phyloP scores from a whole-genome alignment of 1,140 invertebrate species.

The Tetramorium parvispinum region DNA sequence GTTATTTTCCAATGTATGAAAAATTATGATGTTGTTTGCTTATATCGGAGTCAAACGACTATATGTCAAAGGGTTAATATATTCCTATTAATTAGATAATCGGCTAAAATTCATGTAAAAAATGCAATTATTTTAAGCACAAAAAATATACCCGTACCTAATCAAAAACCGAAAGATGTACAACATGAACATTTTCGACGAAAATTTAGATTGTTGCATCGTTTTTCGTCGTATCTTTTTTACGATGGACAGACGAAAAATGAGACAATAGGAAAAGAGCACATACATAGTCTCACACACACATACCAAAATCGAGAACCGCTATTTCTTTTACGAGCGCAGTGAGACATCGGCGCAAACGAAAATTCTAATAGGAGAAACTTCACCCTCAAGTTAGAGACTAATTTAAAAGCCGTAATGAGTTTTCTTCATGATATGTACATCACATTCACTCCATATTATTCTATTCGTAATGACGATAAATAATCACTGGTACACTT shows the following conservation, averaged over 20 bases:
- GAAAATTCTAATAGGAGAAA: slow-evolving; percentile 25
- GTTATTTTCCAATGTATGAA: neutral
- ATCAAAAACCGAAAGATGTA: neutral
- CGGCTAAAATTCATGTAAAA: neutral
- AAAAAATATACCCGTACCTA: neutral
- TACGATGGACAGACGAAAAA: slow-evolving; percentile 18
- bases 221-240: slow-evolving; percentile 27
- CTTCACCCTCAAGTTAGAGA: slow-evolving; percentile 1
- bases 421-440: slow-evolving; percentile 26
- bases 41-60: neutral
- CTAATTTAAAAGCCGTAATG: slow-evolving; percentile 56
- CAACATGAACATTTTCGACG: slow-evolving; percentile 11
- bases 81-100: neutral
- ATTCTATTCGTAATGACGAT: slow-evolving; percentile 6
- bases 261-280: slow-evolving; percentile 21
- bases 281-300: neutral
- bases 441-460: neutral
- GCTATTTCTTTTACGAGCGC: slow-evolving; percentile 56
- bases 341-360: slow-evolving; percentile 40
- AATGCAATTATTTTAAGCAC: neutral
- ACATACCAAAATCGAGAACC: neutral
- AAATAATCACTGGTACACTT: neutral
- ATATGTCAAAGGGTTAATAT: neutral
- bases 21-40: neutral
- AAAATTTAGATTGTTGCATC: neutral